Conservation (phyloP, 2,113 vertebrate species). For the Emberiza fucata region DNA sequence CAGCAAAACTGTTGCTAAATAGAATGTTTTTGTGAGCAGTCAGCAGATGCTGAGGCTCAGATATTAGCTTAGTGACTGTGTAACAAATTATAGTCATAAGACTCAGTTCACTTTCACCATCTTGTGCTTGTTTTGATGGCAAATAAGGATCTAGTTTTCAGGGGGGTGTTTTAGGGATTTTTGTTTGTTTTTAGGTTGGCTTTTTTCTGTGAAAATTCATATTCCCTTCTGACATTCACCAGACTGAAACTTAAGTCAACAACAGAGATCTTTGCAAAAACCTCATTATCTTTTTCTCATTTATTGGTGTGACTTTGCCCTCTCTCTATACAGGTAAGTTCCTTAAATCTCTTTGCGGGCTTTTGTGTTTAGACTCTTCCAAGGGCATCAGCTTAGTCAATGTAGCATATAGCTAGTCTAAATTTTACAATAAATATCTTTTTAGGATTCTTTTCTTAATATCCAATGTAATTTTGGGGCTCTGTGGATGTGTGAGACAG, state of each 20-base stretch:
- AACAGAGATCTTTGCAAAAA: not conserved
- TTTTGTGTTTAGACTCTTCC: not conserved
- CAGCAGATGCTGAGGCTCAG: not conserved
- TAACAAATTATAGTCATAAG: not conserved
- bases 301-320: not conserved
- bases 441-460: not conserved
- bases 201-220: not conserved
- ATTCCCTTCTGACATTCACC: not conserved
- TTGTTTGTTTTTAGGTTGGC: not conserved
- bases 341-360: not conserved
- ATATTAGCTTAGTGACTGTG: not conserved
- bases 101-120: not conserved
- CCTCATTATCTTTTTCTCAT: not conserved
- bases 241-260: not conserved
- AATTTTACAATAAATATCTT: not conserved
- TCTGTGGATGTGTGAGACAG: not conserved
- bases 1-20: slow-evolving; percentile 4
- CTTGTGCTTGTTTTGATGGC: not conserved
- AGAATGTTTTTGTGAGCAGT: not conserved
- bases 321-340: not conserved
- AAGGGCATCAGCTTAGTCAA: not conserved
- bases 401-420: not conserved
- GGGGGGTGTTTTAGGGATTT: not conserved
- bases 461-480: not conserved
- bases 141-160: not conserved